Base-by-base conservation (phyloP, 2,888 invertebrate species). In the Netelia fuscicornis region DNA sequence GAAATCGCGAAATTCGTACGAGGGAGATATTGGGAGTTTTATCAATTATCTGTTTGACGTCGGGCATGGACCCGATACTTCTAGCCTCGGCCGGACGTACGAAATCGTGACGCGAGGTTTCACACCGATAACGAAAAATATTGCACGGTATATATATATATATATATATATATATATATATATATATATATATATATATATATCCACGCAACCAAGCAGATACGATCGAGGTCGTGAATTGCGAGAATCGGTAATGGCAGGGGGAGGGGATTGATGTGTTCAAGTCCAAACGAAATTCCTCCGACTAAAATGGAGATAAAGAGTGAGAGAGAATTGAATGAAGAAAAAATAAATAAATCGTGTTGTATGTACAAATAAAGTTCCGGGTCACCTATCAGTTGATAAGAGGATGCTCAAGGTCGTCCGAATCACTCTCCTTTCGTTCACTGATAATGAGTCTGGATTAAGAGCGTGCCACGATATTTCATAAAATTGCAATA, bases 31-130 rank as follows among this genome's bases (percentile, higher is more conserved):
- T 23, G 10, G 8, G 54, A 65, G 20, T n/a, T 56, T 79, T 88
- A 88, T 88, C 86, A 82, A 84, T 86, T 87, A 85, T 83, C 84
- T 85, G 75, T 44, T 44, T 42, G 68, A 80, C 76, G 71, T 77
- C 65, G 60, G 72, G 70, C 82, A 84, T 84, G 85, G 86, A 74
- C 85, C 76, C 71, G 52, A 48, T 6, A 48, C 9, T 25, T 44
- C 68, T 83, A 44, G 64, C 77, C 65, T 67, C 5, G 68, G 25
- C 64, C 65, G 65, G 79, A 64, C 30, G 30, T 74, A 56, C 74
- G 54, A 76, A 77, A 71, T 84, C 76, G 60, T 71, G 84, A 77
- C 70, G 56, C 62, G 25, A 20, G 37, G 20, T 25, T 23, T 20
- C 62, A 44, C 62, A 17, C 67, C 42, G 76, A 75, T 71, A 82